These are phyloP conservation scores for Rhincodon typus DNA, from an alignment of 2,797 vertebrate species.

Conservation along the genomic window DNA sequence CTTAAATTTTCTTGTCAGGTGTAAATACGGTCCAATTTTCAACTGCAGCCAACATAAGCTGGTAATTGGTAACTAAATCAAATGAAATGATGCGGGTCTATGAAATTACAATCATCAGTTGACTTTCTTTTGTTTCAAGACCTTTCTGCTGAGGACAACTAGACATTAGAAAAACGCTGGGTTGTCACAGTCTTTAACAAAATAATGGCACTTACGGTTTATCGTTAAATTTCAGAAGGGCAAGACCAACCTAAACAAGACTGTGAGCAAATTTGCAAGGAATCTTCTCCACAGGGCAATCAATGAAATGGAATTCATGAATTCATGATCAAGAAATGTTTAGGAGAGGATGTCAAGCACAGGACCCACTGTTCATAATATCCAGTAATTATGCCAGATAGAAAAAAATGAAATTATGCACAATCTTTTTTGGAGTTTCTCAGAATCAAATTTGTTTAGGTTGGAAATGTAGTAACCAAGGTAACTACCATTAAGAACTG, in stretches of 20 bases:
- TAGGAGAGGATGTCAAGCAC: not conserved
- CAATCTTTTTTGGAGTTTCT: not conserved
- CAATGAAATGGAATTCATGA: not conserved
- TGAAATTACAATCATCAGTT: slow-evolving; percentile 25
- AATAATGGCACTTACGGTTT: not conserved
- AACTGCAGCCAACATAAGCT: not conserved
- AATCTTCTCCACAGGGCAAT: not conserved
- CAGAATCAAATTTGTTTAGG: not conserved
- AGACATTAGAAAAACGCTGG: not conserved
- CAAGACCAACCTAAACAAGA: not conserved
- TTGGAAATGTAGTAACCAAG: not conserved
- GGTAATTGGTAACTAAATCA: slow-evolving; percentile 13
- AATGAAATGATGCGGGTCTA: slow-evolving; percentile 11
- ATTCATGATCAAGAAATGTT: not conserved
- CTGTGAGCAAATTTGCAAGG: not conserved
- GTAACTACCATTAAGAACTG: not conserved
- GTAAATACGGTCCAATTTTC: not conserved
- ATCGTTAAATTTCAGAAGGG: not conserved
- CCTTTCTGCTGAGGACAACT: not conserved
- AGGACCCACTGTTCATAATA: not conserved
- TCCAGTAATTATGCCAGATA: not conserved
- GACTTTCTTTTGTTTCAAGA: slow-evolving; percentile 21
- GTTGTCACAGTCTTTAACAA: not conserved
- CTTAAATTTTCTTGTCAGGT: not conserved
- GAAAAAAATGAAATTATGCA: not conserved